Conservation (phyloP, 2,888 invertebrate genomes). For the Orthosia gothica region DNA sequence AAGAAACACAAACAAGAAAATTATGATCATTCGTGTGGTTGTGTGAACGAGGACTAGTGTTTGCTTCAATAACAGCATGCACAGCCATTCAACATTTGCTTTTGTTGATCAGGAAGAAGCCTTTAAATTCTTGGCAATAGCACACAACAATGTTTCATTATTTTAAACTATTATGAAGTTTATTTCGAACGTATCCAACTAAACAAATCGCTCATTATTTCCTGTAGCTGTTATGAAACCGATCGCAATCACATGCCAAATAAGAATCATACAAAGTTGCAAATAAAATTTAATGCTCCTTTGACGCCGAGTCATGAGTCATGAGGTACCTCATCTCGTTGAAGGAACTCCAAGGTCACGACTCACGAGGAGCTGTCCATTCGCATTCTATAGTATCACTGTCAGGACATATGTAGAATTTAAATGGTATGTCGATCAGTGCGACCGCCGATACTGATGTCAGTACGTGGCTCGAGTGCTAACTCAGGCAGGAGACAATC, state of each 20-base stretch:
- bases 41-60: neutral
- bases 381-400: slow-evolving; percentile 62
- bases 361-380: slow-evolving; percentile 68
- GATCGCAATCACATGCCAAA: slow-evolving; percentile 53
- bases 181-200: slow-evolving; percentile 60
- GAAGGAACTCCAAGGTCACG: slow-evolving; percentile 71
- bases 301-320: slow-evolving; percentile 57
- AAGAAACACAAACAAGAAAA: neutral
- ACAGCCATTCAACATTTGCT: slow-evolving; percentile 37
- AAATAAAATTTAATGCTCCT: slow-evolving; percentile 60
- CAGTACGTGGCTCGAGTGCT: slow-evolving; percentile 67
- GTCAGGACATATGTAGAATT: slow-evolving; percentile 68
- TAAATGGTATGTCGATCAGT: slow-evolving; percentile 65
- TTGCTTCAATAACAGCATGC: slow-evolving; percentile 1
- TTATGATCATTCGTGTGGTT: neutral
- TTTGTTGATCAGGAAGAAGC: slow-evolving; percentile 23
- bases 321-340: slow-evolving; percentile 45
- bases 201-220: slow-evolving; percentile 64
- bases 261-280: slow-evolving; percentile 66
- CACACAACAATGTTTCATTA: slow-evolving; percentile 59
- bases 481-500: slow-evolving; percentile 41
- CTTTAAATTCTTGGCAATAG: slow-evolving; percentile 32
- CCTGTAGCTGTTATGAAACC: slow-evolving; percentile 66
- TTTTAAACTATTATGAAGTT: slow-evolving; percentile 65
- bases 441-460: slow-evolving; percentile 55